Evolutionary conservation across 2,797 vertebrate genomes (phyloP).

Genomic region (Etheostoma perlongum): DNA sequence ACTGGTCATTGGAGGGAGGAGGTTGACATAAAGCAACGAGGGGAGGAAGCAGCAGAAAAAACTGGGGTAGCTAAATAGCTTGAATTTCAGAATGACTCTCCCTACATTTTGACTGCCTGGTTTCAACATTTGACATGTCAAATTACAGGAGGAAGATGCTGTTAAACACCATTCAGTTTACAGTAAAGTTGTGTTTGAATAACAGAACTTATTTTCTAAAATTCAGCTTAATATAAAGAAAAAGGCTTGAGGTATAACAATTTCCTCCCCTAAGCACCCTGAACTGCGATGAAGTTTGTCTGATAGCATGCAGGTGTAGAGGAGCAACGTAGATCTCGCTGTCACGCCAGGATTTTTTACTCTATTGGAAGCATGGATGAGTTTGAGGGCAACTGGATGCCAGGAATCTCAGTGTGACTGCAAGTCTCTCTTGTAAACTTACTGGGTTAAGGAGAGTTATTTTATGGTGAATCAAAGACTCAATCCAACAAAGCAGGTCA

Average conservation of each 20-base stretch:
- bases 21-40: background rate
- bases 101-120: background rate
- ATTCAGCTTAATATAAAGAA: background rate
- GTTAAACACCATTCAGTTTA: too few relatives aligned
- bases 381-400: too few relatives aligned
- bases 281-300: background rate
- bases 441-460: too few relatives aligned
- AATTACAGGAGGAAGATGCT: background rate
- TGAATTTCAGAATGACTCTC: background rate
- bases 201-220: background rate
- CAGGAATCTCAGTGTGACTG: too few relatives aligned
- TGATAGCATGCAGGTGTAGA: background rate
- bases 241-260: background rate
- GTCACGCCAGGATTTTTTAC: too few relatives aligned
- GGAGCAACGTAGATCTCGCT: background rate
- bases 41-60: background rate
- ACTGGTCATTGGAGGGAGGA: conserved; percentile 50
- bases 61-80: background rate
- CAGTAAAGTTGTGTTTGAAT: background rate
- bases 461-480: too few relatives aligned
- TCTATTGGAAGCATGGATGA: too few relatives aligned
- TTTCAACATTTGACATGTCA: background rate
- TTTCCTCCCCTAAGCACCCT: background rate
- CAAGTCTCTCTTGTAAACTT: too few relatives aligned
- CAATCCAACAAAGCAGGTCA: too few relatives aligned